Percentiles rank a stretch among this genome's conserved stretches.
Conservation (phyloP, 1,140 invertebrate species). For the fruit fly (Drosophila melanogaster) region DNA sequence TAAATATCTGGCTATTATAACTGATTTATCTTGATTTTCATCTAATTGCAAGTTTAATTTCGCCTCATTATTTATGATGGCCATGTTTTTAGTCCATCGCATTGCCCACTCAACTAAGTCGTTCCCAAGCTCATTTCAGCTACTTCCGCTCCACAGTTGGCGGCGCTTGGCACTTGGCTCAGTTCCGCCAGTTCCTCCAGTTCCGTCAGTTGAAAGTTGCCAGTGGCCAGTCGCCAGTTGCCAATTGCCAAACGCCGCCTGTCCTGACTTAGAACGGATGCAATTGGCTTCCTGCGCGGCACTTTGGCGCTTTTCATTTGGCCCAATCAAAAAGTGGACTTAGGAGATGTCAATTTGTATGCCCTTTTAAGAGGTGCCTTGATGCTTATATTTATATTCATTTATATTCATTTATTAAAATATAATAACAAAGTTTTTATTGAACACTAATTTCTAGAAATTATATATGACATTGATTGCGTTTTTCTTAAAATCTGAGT, state of each 20-base stretch:
- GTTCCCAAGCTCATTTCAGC: constrained; percentile 67
- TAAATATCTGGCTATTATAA: constrained; percentile 64
- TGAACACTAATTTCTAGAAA: too few species aligned
- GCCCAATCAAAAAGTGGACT: constrained; percentile 61
- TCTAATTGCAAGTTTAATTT: constrained; percentile 75
- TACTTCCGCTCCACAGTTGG: constrained; percentile 60
- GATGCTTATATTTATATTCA: not conserved
- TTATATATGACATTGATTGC: not conserved
- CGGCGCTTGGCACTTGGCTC: constrained; percentile 11
- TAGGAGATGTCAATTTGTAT: constrained; percentile 28
- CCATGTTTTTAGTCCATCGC: constrained; percentile 28
- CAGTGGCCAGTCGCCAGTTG: constrained; percentile 15
- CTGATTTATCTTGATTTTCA: constrained; percentile 70
- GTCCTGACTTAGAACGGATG: constrained; percentile 65
- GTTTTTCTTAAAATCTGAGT: not conserved
- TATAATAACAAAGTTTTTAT: too few species aligned
- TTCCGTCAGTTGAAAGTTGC: constrained; percentile 51
- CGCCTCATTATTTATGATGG: constrained; percentile 74
- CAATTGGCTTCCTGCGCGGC: constrained; percentile 66
- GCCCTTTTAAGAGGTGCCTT: constrained; percentile 14
- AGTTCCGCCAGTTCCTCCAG: constrained; percentile 70
- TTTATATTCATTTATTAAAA: not conserved
- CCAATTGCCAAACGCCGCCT: constrained; percentile 54
- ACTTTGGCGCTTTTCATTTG: constrained; percentile 63
- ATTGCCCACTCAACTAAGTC: constrained; percentile 36